Evolutionary conservation across 2,113 vertebrate species (phyloP), one percentile per base, ranked within the genome.

Genomic region (Dicrurus megarhynchus): DNA sequence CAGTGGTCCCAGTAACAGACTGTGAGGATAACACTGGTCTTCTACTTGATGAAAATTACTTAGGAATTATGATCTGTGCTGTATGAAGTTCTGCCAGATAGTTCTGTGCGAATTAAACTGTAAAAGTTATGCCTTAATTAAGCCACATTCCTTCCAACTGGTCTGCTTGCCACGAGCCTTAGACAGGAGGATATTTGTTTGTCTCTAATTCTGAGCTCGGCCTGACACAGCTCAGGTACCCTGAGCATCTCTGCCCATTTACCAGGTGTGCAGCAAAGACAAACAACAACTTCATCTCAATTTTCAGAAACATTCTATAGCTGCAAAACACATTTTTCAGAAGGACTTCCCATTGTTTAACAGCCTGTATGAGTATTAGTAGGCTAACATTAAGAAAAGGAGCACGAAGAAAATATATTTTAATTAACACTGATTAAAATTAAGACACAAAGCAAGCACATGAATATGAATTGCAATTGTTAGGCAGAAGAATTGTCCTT

Each of bases 391-490:
- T 93, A 95, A 37, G n/a, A 87, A 90, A 87, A 71, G 30, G 19
- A 76, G 63, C 79, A 88, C 2, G 1, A 95, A 37, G 27, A 83
- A 95, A 92, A 84, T 90, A 55, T 82, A 88, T 94, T 94, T 95
- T 96, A 97, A 97, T 95, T 96, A 96, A 82, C 65, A 52, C 26
- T 93, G 91, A 93, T 97, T 96, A 95, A 94, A 95, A 95, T 89
- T 90, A 87, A 90, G 78, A 82, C 0, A 0, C 46, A 69, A 90
- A 80, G 47, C 57, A 67, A 94, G 52, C 10, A 9, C n/a, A 74
- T 79, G 93, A 90, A 87, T 90, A 80, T 87, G 74, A 95, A 97
- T 92, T 91, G 71, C 60, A 76, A 84, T 89, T 90, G 49, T 28
- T 39, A 69, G 32, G 41, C 41, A 78, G 67, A 79, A 93, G 49